Conservation (phyloP, 2,113 vertebrate species). For the Rhinopomastus cyanomelas region DNA sequence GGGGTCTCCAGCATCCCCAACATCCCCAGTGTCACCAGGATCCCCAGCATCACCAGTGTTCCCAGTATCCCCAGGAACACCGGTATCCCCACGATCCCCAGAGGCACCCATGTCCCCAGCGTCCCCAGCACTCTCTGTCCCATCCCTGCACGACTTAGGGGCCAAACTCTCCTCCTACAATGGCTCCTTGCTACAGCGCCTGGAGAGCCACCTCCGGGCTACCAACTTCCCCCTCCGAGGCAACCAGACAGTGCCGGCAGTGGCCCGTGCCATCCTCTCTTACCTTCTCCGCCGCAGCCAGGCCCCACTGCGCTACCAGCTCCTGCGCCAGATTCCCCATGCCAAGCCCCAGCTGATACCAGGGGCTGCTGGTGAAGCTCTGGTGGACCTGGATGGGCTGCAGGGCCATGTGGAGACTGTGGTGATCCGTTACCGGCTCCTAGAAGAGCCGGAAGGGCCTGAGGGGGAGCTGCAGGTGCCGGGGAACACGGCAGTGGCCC, state of each 20-base stretch:
- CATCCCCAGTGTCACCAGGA: background rate
- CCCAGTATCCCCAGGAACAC: background rate
- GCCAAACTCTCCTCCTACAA: conserved; percentile 27
- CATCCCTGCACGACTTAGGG: conserved; percentile 41
- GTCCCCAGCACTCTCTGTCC: background rate
- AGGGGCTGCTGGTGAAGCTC: background rate
- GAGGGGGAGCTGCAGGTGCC: conserved; percentile 23
- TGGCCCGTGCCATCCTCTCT: conserved; percentile 38
- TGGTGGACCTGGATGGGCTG: conserved; percentile 14
- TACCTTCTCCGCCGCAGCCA: conserved; percentile 30
- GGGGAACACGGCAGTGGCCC: background rate
- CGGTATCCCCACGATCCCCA: background rate
- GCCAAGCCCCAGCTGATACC: background rate
- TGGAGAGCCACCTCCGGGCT: conserved; percentile 51
- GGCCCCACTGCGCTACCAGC: background rate
- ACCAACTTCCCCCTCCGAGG: conserved; percentile 21
- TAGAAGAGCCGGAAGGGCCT: background rate
- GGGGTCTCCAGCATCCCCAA: background rate
- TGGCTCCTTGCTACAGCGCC: conserved; percentile 24
- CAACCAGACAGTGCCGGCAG: background rate
- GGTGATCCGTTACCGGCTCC: conserved; percentile 14
- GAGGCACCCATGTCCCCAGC: background rate
- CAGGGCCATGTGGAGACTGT: background rate
- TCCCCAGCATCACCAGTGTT: background rate
- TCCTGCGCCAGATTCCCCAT: background rate